Conservation (phyloP, 2,888 invertebrate genomes). For the Cryptocephalus moraei region DNA sequence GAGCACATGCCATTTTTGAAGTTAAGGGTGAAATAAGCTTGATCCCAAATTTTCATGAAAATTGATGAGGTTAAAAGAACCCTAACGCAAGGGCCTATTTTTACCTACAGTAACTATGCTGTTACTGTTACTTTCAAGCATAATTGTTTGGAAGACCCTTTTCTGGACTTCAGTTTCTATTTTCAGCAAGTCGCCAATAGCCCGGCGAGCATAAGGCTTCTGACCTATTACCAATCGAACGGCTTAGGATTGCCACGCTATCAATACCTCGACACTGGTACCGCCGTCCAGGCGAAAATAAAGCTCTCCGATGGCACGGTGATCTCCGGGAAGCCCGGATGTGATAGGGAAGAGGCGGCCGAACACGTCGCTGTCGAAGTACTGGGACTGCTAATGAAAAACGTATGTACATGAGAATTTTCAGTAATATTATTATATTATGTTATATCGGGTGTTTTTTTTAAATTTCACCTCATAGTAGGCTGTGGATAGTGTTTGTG, state of each 20-base stretch:
- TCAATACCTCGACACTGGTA: conserved; percentile 33
- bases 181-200: conserved; percentile 19
- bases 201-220: conserved; percentile 30
- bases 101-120: no score
- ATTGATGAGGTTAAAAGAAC: no score
- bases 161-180: background rate
- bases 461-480: no score
- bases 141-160: no score
- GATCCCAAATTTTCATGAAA: no score
- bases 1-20: no score
- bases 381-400: conserved; percentile 22
- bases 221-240: conserved; percentile 38
- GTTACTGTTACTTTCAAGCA: no score
- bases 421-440: no score
- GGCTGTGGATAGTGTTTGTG: no score
- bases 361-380: conserved; percentile 38
- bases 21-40: no score
- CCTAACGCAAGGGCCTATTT: no score
- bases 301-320: conserved; percentile 37
- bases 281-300: conserved; percentile 37
- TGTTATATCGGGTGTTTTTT: no score
- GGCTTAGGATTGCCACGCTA: conserved; percentile 40
- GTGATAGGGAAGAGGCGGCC: conserved; percentile 39
- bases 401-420: conserved; percentile 7
- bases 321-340: conserved; percentile 39